A percentile compares a stretch with the other conserved stretches of the same genome.
Evolutionary conservation across 2,797 vertebrate species (phyloP).

Genomic region (Melanogrammus aeglefinus): DNA sequence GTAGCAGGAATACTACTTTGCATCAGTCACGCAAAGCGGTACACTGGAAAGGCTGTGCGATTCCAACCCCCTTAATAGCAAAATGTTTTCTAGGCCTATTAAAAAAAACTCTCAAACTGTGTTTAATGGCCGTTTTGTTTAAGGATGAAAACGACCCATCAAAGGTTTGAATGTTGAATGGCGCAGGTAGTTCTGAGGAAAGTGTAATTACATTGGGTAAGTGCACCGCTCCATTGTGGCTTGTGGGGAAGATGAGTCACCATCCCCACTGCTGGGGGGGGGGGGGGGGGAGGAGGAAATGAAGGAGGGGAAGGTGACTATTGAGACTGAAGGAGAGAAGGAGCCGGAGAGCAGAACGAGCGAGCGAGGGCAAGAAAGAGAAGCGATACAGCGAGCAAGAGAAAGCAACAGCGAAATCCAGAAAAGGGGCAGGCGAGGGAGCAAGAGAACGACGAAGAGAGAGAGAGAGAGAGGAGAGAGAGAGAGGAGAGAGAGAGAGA

Average conservation of each 20-base stretch:
- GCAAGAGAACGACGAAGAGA: slow-evolving; percentile 8
- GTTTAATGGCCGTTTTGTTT: background rate
- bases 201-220: slow-evolving; percentile 42
- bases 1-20: background rate
- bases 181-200: background rate
- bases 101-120: background rate
- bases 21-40: background rate
- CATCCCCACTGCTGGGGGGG: slow-evolving; percentile 16
- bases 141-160: background rate
- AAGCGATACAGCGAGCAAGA: background rate
- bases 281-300: background rate
- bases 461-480: too few relatives aligned
- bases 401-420: background rate
- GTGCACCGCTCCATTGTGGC: slow-evolving; percentile 27
- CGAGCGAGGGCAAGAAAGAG: background rate
- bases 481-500: slow-evolving; percentile 24
- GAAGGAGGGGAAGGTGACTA: background rate
- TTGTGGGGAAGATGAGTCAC: slow-evolving; percentile 58
- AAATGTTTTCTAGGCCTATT: background rate
- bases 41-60: background rate
- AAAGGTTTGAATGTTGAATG: background rate
- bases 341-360: background rate
- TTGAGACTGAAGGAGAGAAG: background rate
- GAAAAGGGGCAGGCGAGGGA: background rate
- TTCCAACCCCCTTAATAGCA: background rate